Percentiles rank a stretch among this genome's conserved stretches.
These are phyloP conservation scores for Anagyrus pseudococci DNA, from an alignment of 2,888 invertebrate species.

Conservation along the genomic window DNA sequence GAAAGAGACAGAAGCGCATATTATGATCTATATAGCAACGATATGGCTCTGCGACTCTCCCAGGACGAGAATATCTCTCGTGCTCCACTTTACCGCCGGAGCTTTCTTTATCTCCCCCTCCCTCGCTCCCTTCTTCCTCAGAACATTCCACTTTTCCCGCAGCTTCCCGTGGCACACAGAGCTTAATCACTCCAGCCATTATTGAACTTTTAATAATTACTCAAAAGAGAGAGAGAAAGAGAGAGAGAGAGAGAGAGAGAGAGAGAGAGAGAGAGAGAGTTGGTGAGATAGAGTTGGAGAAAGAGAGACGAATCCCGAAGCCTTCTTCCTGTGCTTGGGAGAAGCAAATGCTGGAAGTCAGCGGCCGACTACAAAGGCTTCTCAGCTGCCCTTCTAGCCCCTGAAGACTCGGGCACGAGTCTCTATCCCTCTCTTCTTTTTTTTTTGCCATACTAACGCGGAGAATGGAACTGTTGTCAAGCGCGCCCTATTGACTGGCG, in stretches of 20 bases:
- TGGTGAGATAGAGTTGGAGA: not conserved
- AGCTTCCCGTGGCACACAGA: not conserved
- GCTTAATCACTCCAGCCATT: constrained; percentile 15
- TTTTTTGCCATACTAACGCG: too few species aligned
- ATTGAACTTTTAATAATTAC: constrained; percentile 27
- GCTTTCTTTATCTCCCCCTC: not conserved
- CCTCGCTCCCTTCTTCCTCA: not conserved
- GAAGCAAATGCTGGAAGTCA: too few species aligned
- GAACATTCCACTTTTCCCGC: not conserved
- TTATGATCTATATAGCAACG: not conserved
- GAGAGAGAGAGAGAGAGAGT: not conserved
- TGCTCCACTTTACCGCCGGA: constrained; percentile 2
- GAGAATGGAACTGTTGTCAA: too few species aligned
- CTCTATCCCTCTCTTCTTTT: too few species aligned
- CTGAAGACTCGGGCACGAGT: too few species aligned
- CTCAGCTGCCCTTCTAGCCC: too few species aligned
- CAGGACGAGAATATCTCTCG: not conserved
- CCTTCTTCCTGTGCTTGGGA: too few species aligned
- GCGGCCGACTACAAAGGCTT: too few species aligned
- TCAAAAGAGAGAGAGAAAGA: constrained; percentile 12
- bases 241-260: constrained; percentile 26
- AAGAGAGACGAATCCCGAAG: too few species aligned
- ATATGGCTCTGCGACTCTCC: not conserved
- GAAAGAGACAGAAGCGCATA: not conserved
- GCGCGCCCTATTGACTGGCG: too few species aligned